Evolutionary conservation across 2,113 vertebrate species (phyloP), one percentile per base, ranked within the genome.

Genomic region (Cnemophilus loriae): DNA sequence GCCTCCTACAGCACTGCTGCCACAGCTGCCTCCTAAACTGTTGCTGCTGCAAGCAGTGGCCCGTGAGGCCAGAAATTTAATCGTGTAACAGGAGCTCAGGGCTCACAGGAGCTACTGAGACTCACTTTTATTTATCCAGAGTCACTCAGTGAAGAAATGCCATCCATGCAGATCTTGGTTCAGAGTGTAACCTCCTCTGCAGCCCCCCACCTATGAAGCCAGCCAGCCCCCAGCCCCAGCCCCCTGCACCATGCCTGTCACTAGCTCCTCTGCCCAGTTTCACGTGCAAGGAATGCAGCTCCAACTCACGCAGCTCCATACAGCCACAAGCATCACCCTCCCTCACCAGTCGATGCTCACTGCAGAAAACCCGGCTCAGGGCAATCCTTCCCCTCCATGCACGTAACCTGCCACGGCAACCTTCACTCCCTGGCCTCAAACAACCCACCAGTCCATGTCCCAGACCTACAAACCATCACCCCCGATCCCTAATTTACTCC

Each of bases 51-150:
- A 59, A 89, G 64, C 10, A 0, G 80, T 41, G 59, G 86, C 89
- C 94, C 35, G 1, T 1, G 42, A 88, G 76, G 39, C 64, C 59
- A 37, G 93, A 97, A 97, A 96, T 69, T 56, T 92, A 91, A 95
- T 94, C 83, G 78, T 70, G 92, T 94, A 96, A 97, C 53, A 88
- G 55, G 85, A 96, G 75, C 87, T 82, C 37, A 32, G 37, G 24
- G 63, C 75, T 78, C 12, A 0, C 41, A 57, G 53, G 41, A 94
- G 73, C 96, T 89, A 52, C 76, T 5, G 47, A 87, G 84, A 85
- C 84, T 84, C 41, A 74, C 93, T 89, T 79, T 52, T 24, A 84
- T 77, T 63, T 77, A 84, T 19, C 86, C 49, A 32, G 59, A 92
- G 60, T 56, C 44, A 23, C 47, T 81, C 69, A 15, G 53, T 3